Conservation (phyloP, 2,888 invertebrate species). For the Hylaea fasciaria region DNA sequence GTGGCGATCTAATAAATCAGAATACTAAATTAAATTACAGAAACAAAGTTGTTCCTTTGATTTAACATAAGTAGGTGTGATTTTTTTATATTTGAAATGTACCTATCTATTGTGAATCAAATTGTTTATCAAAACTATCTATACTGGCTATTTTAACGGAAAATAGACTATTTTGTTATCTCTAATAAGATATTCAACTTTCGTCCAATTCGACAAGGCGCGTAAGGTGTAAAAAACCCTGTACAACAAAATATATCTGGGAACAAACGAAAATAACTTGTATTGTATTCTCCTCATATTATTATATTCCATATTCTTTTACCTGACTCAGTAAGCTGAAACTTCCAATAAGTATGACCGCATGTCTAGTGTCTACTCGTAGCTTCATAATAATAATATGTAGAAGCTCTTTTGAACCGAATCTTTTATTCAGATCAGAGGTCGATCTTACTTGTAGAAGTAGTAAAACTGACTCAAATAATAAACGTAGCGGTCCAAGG, state of each 20-base stretch:
- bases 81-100: too few relatives aligned
- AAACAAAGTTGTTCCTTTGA: too few relatives aligned
- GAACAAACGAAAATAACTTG: neutral
- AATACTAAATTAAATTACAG: too few relatives aligned
- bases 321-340: neutral
- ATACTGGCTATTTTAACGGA: too few relatives aligned
- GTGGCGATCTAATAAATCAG: too few relatives aligned
- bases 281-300: neutral
- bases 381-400: neutral
- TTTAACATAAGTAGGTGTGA: too few relatives aligned
- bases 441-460: constrained; percentile 2
- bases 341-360: constrained; percentile 1
- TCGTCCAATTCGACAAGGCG: too few relatives aligned
- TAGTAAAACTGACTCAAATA: neutral
- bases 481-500: neutral
- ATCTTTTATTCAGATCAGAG: constrained; percentile 7
- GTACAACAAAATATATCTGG: neutral
- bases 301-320: neutral
- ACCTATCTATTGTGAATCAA: too few relatives aligned
- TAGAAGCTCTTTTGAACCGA: neutral
- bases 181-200: too few relatives aligned
- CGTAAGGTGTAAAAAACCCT: neutral
- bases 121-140: too few relatives aligned
- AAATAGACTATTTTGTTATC: too few relatives aligned
- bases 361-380: constrained; percentile 1